Evolutionary conservation across 2,797 vertebrate genomes (phyloP), one percentile per base, ranked within the genome.

Genomic region (Neostethus bicornis): DNA sequence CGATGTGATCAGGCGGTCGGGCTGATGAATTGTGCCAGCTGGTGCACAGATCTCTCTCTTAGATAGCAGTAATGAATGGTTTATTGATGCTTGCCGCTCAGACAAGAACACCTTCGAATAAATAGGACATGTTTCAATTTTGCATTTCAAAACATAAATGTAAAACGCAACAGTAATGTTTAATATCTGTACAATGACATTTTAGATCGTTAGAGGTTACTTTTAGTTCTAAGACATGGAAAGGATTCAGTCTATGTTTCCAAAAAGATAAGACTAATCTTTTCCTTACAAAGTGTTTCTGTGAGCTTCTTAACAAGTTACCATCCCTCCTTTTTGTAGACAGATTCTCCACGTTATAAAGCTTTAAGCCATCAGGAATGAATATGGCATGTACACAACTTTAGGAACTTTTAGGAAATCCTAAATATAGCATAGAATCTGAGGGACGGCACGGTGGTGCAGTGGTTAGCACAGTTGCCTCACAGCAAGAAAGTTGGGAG

Each of bases 1-100:
- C 62, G 70, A 79, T 72, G 80, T 5, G 68, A 84, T 81, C 80
- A 73, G 75, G n/a, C n/a, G 80, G 68, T 63, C 70, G 52, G 67
- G 81, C 75, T 84, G 85, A 85, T 85, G 85, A 82, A 80, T 77
- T 23, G 54, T 63, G 74, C 81, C 84, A 83, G 83, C 80, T 83
- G 81, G 34, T 84, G 52, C 49, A 64, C 66, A 70, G 72, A 86
- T 84, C 77, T 69, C 73, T 75, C 66, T 73, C 63, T 71, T 71
- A 73, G 75, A 83, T 66, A 61, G 65, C 71, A 69, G 71, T 63
- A 80, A 80, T 89, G 79, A 76, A 70, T 44, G 62, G 54, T 66
- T 83, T 70, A 84, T 83, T 83, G 83, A 80, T 1, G 65, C 53
- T 44, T 21, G 35, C 11, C 65, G 66, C 66, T 51, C 59, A 58